Percentiles rank a stretch among this genome's conserved stretches.
Evolutionary conservation across 2,888 invertebrate genomes (phyloP).

Genomic region (Rapana venosa): DNA sequence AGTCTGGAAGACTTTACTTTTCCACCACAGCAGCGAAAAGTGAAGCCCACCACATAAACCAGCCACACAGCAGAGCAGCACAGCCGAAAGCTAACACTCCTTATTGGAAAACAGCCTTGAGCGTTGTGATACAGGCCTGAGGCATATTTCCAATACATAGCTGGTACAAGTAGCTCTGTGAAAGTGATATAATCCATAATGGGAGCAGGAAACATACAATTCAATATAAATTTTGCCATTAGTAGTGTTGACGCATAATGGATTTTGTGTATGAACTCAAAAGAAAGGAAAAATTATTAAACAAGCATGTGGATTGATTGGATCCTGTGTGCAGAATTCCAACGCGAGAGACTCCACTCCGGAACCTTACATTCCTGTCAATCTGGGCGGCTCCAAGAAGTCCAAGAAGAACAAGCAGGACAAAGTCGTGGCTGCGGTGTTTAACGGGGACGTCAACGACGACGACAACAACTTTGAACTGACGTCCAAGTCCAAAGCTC

Average conservation of each 20-base stretch:
- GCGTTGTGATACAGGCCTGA: too few species aligned
- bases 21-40: too few species aligned
- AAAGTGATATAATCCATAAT: too few species aligned
- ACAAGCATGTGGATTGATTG: background rate
- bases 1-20: too few species aligned
- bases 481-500: conserved; percentile 75
- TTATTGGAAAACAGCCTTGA: too few species aligned
- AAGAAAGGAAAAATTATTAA: too few species aligned
- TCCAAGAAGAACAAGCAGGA: conserved; percentile 54
- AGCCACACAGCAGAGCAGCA: too few species aligned
- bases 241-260: background rate
- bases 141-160: too few species aligned
- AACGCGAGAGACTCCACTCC: conserved; percentile 72
- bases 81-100: too few species aligned
- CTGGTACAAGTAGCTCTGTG: too few species aligned
- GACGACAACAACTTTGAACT: conserved; percentile 74
- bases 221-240: background rate
- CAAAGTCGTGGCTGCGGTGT: conserved; percentile 47
- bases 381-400: conserved; percentile 45
- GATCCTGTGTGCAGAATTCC: conserved; percentile 56
- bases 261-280: background rate
- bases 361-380: conserved; percentile 57
- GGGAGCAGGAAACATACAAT: background rate
- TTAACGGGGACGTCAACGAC: conserved; percentile 62
- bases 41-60: too few species aligned